phyloP scores from a whole-genome alignment of 2,888 invertebrate genomes.

The Cataglyphis cursor region DNA sequence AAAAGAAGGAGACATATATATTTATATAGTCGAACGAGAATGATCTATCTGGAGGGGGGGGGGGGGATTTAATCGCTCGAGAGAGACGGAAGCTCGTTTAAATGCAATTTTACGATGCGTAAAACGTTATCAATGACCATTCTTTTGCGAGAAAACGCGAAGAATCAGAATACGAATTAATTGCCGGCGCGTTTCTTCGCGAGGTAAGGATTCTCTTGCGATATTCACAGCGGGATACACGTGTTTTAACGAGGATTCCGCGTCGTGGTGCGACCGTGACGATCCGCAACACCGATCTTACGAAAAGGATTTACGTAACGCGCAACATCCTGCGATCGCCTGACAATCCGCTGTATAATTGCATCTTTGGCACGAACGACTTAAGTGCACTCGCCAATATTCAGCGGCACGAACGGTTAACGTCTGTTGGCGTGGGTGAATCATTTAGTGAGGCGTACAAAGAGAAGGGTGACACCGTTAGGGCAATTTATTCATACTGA shows the following conservation, averaged over 20 bases:
- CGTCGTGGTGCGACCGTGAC: slow-evolving; percentile 32
- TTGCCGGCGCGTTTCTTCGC: slow-evolving; percentile 6
- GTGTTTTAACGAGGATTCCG: slow-evolving; percentile 19
- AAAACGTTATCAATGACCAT: slow-evolving; percentile 16
- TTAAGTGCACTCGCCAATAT: slow-evolving; percentile 39
- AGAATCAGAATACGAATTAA: slow-evolving; percentile 38
- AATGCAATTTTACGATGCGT: background rate
- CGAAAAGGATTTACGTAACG: slow-evolving; percentile 59
- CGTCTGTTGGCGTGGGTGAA: background rate
- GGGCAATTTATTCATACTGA: background rate
- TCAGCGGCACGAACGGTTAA: slow-evolving; percentile 26
- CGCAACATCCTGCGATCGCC: slow-evolving; percentile 43
- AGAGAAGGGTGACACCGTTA: slow-evolving; percentile 13
- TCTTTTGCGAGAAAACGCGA: slow-evolving; percentile 2
- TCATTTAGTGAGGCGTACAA: background rate
- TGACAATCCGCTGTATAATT: slow-evolving; percentile 51
- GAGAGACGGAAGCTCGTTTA: background rate
- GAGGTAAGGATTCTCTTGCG: background rate
- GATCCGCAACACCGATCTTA: slow-evolving; percentile 33
- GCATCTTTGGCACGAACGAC: slow-evolving; percentile 49
- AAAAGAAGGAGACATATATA: background rate
- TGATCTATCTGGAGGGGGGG: background rate
- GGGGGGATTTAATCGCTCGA: slow-evolving; percentile 49
- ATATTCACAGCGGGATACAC: background rate
- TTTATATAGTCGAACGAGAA: slow-evolving; percentile 9